Base-by-base conservation (phyloP, 2,797 vertebrate species). In the Alosa sapidissima region DNA sequence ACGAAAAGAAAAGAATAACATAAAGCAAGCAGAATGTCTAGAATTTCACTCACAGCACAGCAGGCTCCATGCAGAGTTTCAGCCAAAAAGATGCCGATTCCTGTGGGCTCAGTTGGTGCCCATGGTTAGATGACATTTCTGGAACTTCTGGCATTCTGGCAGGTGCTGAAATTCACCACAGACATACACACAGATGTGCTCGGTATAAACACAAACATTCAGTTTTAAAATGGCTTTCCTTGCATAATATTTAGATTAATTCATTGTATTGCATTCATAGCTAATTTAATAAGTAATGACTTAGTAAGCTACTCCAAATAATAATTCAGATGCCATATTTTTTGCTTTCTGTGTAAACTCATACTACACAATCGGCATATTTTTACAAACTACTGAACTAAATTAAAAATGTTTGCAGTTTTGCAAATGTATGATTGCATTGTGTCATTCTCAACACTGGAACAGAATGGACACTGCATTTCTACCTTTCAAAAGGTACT, bases 401-500 rank as follows among this genome's bases (percentile, higher is more conserved):
- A 54, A 13, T 54, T 54, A 8, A 13, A 13, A 54, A 41, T 52
- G 51, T 52, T 9, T 52, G 51, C 13, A 3, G 8, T 52, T 52
- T 52, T 52, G 1, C 51, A 8, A 1, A 4, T 41, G 41, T 41
- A 13, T 54, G 52, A 4, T 41, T 41, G 41, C 7, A 51, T 51
- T 24, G 13, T 21, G 41, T 41, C 21, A 6, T 81, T 81, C 11
- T 19, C 48, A 21, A 81, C 81, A 81, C 28, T 13, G 19, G 1
- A 19, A 58, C 19, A 19, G 21, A 45, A 55, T 28, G 28, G 28
- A 28, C 28, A 28, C 28, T 28, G 28, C 28, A 28, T 36, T n/a
- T 92, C 91, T 94, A 93, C 95, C 94, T 84, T 88, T 93, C 82
- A 97, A 86, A 81, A 98, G 94, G 86, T 45, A 97, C 88, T 89